These are phyloP conservation scores for Macropus fuliginosus DNA, from an alignment of 2,797 vertebrate species.

Conservation along the genomic window DNA sequence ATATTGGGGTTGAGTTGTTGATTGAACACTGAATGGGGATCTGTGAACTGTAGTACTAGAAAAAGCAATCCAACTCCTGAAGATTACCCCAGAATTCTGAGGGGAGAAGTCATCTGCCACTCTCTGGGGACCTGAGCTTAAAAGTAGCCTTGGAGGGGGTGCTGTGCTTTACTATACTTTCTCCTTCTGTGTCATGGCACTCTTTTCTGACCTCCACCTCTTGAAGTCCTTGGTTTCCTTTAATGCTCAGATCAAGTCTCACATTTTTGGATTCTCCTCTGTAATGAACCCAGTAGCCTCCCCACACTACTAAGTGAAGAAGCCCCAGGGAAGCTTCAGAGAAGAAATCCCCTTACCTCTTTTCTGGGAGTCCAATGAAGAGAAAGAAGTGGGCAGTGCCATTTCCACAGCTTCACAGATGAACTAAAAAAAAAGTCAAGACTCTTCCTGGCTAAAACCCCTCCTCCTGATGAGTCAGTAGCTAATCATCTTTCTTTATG, in stretches of 20 bases:
- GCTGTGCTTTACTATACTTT: not conserved
- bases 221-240: not conserved
- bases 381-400: not conserved
- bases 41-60: not conserved
- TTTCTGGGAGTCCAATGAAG: not conserved
- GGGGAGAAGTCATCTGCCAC: not conserved
- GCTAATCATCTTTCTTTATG: not conserved
- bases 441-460: not conserved
- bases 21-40: not conserved
- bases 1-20: not conserved
- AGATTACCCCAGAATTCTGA: not conserved
- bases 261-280: not conserved
- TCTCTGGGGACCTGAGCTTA: not conserved
- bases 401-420: not conserved
- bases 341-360: not conserved
- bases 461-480: not conserved
- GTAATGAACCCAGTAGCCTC: not conserved
- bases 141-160: not conserved
- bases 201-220: not conserved
- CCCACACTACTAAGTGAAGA: not conserved
- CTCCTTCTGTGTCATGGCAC: not conserved
- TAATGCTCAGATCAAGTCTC: not conserved
- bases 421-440: not conserved
- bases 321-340: not conserved
- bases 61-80: not conserved